phyloP scores from a whole-genome alignment of 2,888 invertebrate species.

The Philonicus albiceps region DNA sequence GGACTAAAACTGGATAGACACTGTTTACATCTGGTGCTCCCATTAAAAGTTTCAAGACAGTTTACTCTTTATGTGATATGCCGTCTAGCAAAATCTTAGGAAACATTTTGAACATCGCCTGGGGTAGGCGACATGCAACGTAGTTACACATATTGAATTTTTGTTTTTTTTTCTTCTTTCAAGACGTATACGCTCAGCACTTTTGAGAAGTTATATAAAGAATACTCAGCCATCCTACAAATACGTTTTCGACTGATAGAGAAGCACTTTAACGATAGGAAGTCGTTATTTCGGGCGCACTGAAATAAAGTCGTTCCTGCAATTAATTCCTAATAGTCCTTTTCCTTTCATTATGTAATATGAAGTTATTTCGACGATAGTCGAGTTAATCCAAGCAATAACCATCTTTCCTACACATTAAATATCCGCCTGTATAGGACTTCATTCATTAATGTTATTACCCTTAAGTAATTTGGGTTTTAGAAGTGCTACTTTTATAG shows the following conservation, averaged over 20 bases:
- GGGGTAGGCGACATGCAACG: neutral
- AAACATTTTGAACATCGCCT: neutral
- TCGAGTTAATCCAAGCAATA: neutral
- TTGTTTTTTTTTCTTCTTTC: neutral
- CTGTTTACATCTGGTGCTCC: neutral
- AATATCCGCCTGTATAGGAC: neutral
- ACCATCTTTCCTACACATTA: neutral
- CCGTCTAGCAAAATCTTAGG: neutral
- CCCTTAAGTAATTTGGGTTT: neutral
- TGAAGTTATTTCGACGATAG: neutral
- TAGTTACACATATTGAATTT: neutral
- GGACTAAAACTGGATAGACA: neutral
- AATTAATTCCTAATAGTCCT: neutral
- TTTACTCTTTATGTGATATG: neutral
- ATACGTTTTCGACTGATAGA: neutral
- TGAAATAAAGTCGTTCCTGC: neutral
- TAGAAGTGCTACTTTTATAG: neutral
- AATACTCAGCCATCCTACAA: neutral
- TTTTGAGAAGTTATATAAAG: neutral
- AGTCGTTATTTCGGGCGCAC: neutral
- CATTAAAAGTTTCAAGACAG: neutral
- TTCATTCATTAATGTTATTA: neutral
- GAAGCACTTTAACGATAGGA: neutral
- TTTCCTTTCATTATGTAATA: neutral
- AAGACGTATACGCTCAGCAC: neutral